These are phyloP conservation scores for Toxotes lorentzi DNA, from an alignment of 2,797 vertebrate species.

Conservation along the genomic window DNA sequence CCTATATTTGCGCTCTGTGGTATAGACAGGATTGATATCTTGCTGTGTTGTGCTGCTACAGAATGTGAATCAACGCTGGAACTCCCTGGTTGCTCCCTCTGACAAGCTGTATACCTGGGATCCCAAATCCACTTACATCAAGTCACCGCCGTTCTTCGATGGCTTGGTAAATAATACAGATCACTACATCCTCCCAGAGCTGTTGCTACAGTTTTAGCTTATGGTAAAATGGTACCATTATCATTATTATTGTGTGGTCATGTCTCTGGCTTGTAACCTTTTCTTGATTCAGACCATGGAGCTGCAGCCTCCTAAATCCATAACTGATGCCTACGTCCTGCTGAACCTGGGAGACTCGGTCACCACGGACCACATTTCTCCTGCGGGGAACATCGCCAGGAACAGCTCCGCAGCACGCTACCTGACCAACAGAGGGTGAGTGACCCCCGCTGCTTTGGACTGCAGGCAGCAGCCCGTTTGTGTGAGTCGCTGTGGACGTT, in stretches of 20 bases:
- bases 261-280: not conserved
- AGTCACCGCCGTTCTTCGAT: slow-evolving; percentile 96
- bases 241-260: not conserved
- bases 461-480: not conserved
- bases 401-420: slow-evolving; percentile 95
- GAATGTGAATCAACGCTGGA: slow-evolving; percentile 96
- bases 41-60: slow-evolving; percentile 63
- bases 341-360: slow-evolving; percentile 96
- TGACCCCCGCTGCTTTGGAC: rapidly evolving
- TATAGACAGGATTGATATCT: not conserved
- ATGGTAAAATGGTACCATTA: too few relatives aligned
- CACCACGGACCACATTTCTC: slow-evolving; percentile 98
- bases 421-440: slow-evolving; percentile 91
- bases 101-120: slow-evolving; percentile 95
- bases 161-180: slow-evolving; percentile 87
- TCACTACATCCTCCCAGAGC: not conserved
- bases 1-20: not conserved
- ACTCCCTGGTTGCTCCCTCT: slow-evolving; percentile 89
- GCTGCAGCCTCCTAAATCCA: slow-evolving; percentile 86
- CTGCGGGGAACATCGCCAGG: slow-evolving; percentile 98
- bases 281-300: slow-evolving; percentile 85
- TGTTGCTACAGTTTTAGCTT: not conserved
- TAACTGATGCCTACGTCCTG: slow-evolving; percentile 91
- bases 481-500: not conserved
- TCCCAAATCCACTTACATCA: slow-evolving; percentile 96